Evolutionary conservation across 1,140 invertebrate species (phyloP), one percentile per base, ranked within the genome.

Genomic region (Acromyrmex echinatior): DNA sequence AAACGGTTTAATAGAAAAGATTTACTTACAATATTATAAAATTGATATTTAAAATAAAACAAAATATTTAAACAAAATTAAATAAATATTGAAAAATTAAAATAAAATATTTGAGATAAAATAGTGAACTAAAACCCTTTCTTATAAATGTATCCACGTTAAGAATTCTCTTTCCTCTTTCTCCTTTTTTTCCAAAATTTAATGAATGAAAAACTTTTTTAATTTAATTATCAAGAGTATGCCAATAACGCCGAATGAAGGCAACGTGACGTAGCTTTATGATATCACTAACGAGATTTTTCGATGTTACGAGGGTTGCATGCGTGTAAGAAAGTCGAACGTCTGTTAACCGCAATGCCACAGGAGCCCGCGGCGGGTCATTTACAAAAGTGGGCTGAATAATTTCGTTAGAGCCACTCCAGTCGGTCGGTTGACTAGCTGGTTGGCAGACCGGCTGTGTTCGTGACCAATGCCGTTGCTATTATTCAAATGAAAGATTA

Each of bases 401-500:
- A 87, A 89, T 87, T 84, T 66, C 65, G 78, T 87, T 87, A 76
- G 45, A 66, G 28, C 28, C 12, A 68, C 60, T 79, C 35, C 12
- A 10, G 35, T 6, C 53, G 62, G 28, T 21, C 53, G 56, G 87
- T 60, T 45, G 45, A 39, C 56, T 73, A 85, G 66, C 31, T 53
- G n/a, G 28, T 35, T 60, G 86, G 73, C 73, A 35, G 51, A 28
- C 12, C 18, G 74, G 39, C 21, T 21, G 60, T 79, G 85, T 88
- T 62, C 73, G 28, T 62, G 86, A 80, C 56, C 74, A 39, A 66
- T 31, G 65, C 76, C 86, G 18, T 79, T 86, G 84, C 86, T 85
- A 86, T 92, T 92, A 92, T 90, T 92, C 91, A 91, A 92, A 92
- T 79, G 66, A 82, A 66, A 92, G 90, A 91, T 91, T 90, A 90